Percentiles rank a stretch among this genome's conserved stretches.
These are phyloP conservation scores for Zaprionus taronus DNA, from an alignment of 1,140 invertebrate species.

Conservation along the genomic window DNA sequence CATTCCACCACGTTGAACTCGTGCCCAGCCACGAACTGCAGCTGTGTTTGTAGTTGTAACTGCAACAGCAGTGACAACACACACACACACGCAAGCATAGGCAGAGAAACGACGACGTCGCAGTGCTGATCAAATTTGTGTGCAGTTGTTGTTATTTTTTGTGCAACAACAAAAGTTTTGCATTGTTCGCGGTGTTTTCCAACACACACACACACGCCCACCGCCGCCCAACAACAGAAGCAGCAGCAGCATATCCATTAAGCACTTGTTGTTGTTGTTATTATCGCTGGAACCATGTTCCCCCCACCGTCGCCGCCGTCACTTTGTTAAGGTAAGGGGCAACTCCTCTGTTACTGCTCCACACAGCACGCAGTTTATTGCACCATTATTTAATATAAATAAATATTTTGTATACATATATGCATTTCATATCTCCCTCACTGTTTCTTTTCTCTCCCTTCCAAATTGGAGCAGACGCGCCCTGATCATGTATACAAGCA, in stretches of 20 bases:
- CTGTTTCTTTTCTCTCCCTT: constrained; percentile 20
- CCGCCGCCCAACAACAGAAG: constrained; percentile 32
- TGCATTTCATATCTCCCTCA: constrained; percentile 33
- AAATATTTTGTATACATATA: constrained; percentile 28
- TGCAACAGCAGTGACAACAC: constrained; percentile 24
- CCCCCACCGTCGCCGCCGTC: constrained; percentile 19
- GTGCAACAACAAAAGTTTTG: constrained; percentile 56
- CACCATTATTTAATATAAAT: constrained; percentile 35
- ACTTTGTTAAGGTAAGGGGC: constrained; percentile 55
- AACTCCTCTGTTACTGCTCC: constrained; percentile 27
- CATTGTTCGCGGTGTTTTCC: constrained; percentile 52
- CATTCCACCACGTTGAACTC: constrained; percentile 40
- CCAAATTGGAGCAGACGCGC: constrained; percentile 49
- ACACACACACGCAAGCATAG: constrained; percentile 15
- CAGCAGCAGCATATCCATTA: constrained; percentile 35
- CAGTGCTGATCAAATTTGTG: constrained; percentile 34
- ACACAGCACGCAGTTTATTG: constrained; percentile 47
- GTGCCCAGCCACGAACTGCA: constrained; percentile 49
- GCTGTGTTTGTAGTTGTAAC: constrained; percentile 37
- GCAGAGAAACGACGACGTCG: constrained; percentile 19
- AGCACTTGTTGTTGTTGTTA: constrained; percentile 37
- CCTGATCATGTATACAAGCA: constrained; percentile 33
- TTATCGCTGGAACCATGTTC: constrained; percentile 44
- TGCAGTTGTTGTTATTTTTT: constrained; percentile 12
- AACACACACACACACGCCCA: constrained; percentile 28